Evolutionary conservation across 2,797 vertebrate species (phyloP), one percentile per base, ranked within the genome.

Genomic region (Varecia variegata): DNA sequence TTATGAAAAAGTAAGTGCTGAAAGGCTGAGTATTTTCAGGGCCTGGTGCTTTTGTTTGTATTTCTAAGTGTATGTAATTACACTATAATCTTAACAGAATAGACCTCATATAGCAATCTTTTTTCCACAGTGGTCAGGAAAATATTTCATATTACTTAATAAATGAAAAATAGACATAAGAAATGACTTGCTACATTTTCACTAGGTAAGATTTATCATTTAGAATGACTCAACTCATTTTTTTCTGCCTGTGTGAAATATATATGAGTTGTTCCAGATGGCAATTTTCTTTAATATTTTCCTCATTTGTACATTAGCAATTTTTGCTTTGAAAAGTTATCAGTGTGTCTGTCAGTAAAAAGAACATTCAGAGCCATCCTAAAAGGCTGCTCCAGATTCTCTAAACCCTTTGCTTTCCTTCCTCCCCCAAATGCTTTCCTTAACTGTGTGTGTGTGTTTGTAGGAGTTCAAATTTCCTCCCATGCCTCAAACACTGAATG

Each of bases 1-100:
- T 99, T 97, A 99, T 99, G 99, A 99, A 99, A 98, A 99, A 98
- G 99, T 99, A 98, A 99, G 99, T 99, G 95, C 92, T 32, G 60
- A 54, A 88, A 95, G 84, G 80, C 96, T 86, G 90, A 96, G 8
- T 68, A 27, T 90, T 87, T 90, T 89, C 62, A 88, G 74, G 62
- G 47, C 58, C 12, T 82, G 62, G 84, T 83, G 40, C 79, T 94
- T 94, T 92, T 83, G 60, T 93, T 71, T 95, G 4, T 92, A 7
- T 97, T 56, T 96, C 85, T 95, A 95, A 94, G 62, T 71, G 60
- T 97, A 81, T 68, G 43, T 93, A 81, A 81, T 93, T 96, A 35
- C 35, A 74, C 92, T 65, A 54, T 77, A 15, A 43, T 88, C 38
- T 84, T 97, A 62, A 80, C 90, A 93, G 73, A 45, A 70, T 96